Evolutionary conservation across 2,888 invertebrate species (phyloP), one percentile per base, ranked within the genome.

Genomic region (Drosophila ustulata): DNA sequence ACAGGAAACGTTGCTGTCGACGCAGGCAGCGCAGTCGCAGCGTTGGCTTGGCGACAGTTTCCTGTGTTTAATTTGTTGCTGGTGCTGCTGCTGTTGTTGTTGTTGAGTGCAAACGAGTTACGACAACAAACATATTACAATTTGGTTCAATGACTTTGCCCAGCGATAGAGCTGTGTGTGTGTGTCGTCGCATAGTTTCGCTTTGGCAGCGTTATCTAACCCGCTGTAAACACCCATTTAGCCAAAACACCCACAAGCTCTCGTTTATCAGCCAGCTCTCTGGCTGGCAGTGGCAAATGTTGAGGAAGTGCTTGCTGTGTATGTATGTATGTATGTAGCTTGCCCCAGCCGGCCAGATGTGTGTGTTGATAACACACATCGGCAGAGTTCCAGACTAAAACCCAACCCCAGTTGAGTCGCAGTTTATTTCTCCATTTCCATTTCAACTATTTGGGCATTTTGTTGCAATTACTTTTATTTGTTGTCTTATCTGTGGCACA

Each of bases 51-150:
- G 57, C 57, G 57, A 57, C 57, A 57, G 57, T 57, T 57, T 57
- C 57, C 57, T 57, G 57, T 57, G 57, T 57, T 57, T 57, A 57
- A 57, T 57, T 57, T 57, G 57, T 71, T 71, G 70, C 56, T 71
- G 70, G 45, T 65, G 52, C 46, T 70, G 62, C 37, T 78, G 68
- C 11, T 51, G 49, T 55, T 57, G 59, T 63, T 66, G 71, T 45
- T 47, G 79, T 59, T 78, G 80, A 83, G 85, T 85, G 89, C 85
- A 85, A 85, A 85, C 85, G 85, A 79, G 88, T 85, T 89, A 87
- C 77, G 88, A 86, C 83, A 82, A 86, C 85, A 82, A 88, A 82
- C 86, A 86, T 86, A 86, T 83, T 86, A 83, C 83, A 86, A 82
- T 83, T 83, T 83, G 87, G 83, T 83, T 83, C 83, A 83, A 88